These are phyloP conservation scores for Rhyzopertha dominica DNA, from an alignment of 1,140 invertebrate species.

Conservation along the genomic window DNA sequence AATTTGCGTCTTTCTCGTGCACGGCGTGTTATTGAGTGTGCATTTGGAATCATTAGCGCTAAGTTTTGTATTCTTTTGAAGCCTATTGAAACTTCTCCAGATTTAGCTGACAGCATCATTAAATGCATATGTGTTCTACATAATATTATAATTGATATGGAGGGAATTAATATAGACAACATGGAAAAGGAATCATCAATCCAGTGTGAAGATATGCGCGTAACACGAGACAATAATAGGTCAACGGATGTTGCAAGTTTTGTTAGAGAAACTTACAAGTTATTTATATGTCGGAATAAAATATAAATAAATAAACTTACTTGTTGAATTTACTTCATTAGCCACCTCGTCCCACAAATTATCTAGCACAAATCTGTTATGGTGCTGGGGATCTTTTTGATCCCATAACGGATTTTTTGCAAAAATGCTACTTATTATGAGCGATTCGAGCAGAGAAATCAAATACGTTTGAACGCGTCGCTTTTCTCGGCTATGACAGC, in stretches of 20 bases:
- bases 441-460: no score
- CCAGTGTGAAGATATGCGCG: neutral
- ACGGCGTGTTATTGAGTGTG: constrained; percentile 5
- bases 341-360: constrained; percentile 25
- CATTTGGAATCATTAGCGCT: constrained; percentile 9
- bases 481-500: no score
- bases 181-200: neutral
- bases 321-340: constrained; percentile 18
- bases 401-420: constrained; percentile 21
- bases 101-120: constrained; percentile 6
- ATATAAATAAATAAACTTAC: no score
- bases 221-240: constrained; percentile 3
- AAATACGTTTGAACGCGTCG: no score
- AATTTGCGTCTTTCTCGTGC: constrained; percentile 10
- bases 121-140: constrained; percentile 3
- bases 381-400: constrained; percentile 20
- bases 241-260: neutral
- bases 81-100: constrained; percentile 7
- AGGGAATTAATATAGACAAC: neutral
- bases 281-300: no score
- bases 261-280: no score
- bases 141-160: constrained; percentile 10
- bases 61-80: constrained; percentile 7
- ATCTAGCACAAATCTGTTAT: constrained; percentile 26
- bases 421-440: no score